Evolutionary conservation across 1,140 invertebrate genomes (phyloP), one percentile per base, ranked within the genome.

Genomic region (Neuroterus valhalla): DNA sequence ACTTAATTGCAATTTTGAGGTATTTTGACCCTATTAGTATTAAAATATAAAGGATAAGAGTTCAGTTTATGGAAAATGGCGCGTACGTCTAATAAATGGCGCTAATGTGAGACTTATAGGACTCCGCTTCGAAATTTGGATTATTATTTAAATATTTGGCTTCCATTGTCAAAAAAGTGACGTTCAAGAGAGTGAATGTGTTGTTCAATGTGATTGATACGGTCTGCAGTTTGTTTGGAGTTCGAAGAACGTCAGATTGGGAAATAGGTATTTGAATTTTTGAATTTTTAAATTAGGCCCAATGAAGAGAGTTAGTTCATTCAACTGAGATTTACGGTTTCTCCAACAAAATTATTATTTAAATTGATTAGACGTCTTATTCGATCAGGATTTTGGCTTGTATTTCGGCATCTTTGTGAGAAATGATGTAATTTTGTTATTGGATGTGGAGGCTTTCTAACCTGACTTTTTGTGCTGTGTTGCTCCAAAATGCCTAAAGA

Each of bases 11-110:
- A 17, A 5, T n/a, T 38, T 19, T 55, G 23, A 67, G 15, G 46
- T 23, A 55, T n/a, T 66, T 11, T 26, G 12, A 48, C 11, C 17
- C 1, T 12, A 19, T 68, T 68, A 68, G 69, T 19, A 45, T n/a
- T 19, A 44, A 44, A 44, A 75, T 75, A 78, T 71, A 19, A 69
- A 45, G 38, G 31, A 69, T 79, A 77, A 46, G 81, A 87, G 66
- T 86, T 86, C 82, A 70, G 78, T 82, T 84, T 79, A 76, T 81
- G 85, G 83, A 90, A 90, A 91, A 91, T 91, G 90, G 90, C 90
- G 90, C 90, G 90, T 89, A 85, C 81, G 76, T 77, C 79, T 70
- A 83, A 86, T 85, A 89, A 89, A 89, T 89, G 88, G 89, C 89
- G 89, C 89, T 90, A 88, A 89, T 90, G 88, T 89, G 79, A 82